A percentile compares a stretch with the other conserved stretches of the same genome.
These are phyloP conservation scores for Actinia tenebrosa DNA, from an alignment of 64 coral and sea anemone genomes.

Conservation along the genomic window DNA sequence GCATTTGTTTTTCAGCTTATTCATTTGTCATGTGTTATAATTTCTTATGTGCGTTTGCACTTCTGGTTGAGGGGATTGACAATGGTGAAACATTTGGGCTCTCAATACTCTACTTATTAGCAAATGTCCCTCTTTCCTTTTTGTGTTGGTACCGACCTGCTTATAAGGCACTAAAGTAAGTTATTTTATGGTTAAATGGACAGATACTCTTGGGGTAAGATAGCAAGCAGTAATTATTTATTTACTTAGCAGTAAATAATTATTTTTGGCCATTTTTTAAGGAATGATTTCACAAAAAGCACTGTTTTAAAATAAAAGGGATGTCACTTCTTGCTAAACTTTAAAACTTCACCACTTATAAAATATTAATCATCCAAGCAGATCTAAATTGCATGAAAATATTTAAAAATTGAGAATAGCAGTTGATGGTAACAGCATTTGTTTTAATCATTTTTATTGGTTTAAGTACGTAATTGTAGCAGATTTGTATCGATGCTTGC, in stretches of 20 bases:
- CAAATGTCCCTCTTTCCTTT: slow-evolving; percentile 73
- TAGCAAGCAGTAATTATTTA: neutral
- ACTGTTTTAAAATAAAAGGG: too few species aligned
- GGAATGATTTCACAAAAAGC: too few species aligned
- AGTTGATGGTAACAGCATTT: neutral
- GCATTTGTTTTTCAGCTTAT: slow-evolving; percentile 67
- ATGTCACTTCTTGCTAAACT: too few species aligned
- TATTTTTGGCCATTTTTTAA: too few species aligned
- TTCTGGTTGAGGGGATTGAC: slow-evolving; percentile 33
- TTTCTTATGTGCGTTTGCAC: slow-evolving; percentile 67
- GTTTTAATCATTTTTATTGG: neutral
- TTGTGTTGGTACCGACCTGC: slow-evolving; percentile 75
- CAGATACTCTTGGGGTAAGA: slow-evolving; percentile 5
- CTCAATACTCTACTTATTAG: slow-evolving; percentile 73
- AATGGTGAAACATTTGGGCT: slow-evolving; percentile 68
- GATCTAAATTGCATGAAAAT: too few species aligned
- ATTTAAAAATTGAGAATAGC: too few species aligned
- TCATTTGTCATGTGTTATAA: slow-evolving; percentile 74
- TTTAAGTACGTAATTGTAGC: neutral
- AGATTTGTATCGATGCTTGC: neutral
- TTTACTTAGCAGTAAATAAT: too few species aligned
- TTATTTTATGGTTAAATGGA: neutral
- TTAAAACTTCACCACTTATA: too few species aligned
- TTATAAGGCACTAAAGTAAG: slow-evolving; percentile 94
- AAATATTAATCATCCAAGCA: too few species aligned